A percentile compares a stretch with the other conserved stretches of the same genome.
These are phyloP conservation scores for Caenorhabditis sp. DNA, from an alignment of 2,888 invertebrate genomes.

Conservation along the genomic window DNA sequence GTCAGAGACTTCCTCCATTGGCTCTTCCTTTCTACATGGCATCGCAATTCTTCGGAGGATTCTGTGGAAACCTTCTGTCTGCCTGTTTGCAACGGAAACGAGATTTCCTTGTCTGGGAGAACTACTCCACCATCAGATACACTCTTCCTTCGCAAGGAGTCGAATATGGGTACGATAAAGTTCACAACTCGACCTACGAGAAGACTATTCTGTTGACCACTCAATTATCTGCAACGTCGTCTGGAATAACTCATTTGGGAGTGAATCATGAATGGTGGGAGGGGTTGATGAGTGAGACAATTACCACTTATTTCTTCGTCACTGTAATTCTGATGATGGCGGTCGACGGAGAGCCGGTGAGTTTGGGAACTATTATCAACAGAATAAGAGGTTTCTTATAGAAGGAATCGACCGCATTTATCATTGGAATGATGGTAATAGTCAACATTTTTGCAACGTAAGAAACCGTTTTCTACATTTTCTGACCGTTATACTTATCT, in stretches of 20 bases:
- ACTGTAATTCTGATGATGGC: constrained; percentile 56
- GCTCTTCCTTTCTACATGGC: constrained; percentile 82
- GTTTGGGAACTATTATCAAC: neutral
- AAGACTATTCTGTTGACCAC: constrained; percentile 54
- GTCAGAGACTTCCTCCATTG: constrained; percentile 78
- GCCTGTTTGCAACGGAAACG: constrained; percentile 61
- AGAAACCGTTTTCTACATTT: neutral
- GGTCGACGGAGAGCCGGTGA: constrained; percentile 44
- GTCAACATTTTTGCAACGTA: constrained; percentile 63
- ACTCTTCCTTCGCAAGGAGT: constrained; percentile 20
- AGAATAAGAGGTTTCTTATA: constrained; percentile 10
- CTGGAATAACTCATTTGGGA: constrained; percentile 56
- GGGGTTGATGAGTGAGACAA: constrained; percentile 58
- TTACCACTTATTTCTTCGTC: constrained; percentile 59
- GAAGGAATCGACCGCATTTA: constrained; percentile 35
- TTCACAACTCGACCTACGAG: constrained; percentile 43
- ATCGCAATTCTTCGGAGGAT: constrained; percentile 83
- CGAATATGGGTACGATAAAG: constrained; percentile 50
- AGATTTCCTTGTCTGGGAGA: constrained; percentile 51
- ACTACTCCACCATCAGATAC: constrained; percentile 24
- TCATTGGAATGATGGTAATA: constrained; percentile 59
- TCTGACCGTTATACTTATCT: neutral
- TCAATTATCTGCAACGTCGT: constrained; percentile 60
- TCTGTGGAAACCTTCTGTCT: constrained; percentile 78
- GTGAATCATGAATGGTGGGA: constrained; percentile 59